Conservation (phyloP, 2,888 invertebrate genomes). For the Diaperis boleti region DNA sequence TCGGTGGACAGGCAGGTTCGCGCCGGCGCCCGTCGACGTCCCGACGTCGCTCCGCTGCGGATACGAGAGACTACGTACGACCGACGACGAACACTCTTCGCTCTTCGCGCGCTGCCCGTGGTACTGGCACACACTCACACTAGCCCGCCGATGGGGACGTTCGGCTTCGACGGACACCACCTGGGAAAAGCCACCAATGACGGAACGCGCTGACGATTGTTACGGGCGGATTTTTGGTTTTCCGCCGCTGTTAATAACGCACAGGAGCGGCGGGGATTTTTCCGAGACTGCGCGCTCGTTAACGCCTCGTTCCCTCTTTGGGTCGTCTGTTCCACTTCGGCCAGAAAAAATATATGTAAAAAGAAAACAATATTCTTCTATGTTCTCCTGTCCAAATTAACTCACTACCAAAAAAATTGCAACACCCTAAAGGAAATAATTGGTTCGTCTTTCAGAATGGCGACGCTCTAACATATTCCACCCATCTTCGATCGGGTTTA, state of each 20-base stretch:
- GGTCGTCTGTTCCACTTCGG: no score
- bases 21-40: slow-evolving; percentile 43
- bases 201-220: no score
- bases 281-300: background rate
- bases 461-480: no score
- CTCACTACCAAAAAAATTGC: no score
- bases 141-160: no score
- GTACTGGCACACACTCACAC: background rate
- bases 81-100: background rate
- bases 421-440: no score
- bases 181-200: slow-evolving; percentile 2
- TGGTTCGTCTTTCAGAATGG: no score
- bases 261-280: background rate
- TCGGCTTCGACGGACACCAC: slow-evolving; percentile 9
- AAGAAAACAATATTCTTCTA: no score
- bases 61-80: slow-evolving; percentile 30
- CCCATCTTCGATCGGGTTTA: no score
- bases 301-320: no score
- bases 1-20: slow-evolving; percentile 29
- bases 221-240: background rate
- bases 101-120: background rate
- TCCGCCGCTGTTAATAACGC: background rate
- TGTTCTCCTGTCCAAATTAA: no score
- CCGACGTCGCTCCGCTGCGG: slow-evolving; percentile 43
- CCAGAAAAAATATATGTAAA: no score